Base-by-base conservation (phyloP, 2,113 vertebrate species). In the Plestiodon gilberti region DNA sequence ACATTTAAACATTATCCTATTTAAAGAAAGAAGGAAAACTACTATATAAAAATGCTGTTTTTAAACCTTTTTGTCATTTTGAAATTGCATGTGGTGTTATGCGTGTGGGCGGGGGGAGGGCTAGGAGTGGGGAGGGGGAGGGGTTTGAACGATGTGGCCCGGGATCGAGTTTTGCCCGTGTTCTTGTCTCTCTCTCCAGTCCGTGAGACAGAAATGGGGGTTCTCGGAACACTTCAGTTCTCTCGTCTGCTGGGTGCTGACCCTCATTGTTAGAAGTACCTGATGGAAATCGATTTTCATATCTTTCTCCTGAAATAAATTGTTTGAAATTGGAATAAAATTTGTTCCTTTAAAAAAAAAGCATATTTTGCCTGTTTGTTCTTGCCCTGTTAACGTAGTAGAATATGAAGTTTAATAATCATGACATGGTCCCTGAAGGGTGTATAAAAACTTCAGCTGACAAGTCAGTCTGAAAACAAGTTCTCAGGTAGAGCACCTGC, bases 241-340 rank as follows among this genome's bases (percentile, higher is more conserved):
- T 89, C 93, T 87, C 92, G 81, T 90, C 93, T 90, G 30, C 64
- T 91, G 92, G 93, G 93, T 95, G 92, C 93, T 93, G 90, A 85
- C 93, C 89, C 91, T 89, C 89, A 89, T 87, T 94, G 59, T 86
- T 94, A 89, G 94, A 95, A 94, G 89, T 90, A 92, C 89, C 94
- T 87, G 95, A 94, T 95, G 96, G 95, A 96, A 96, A 93, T 93
- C 69, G 90, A 96, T 95, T 97, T 97, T 97, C 96, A 96, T 97
- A 97, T 95, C 96, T 97, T 97, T 96, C 96, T 97, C 96, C 96
- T 97, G 93, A 96, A 96, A 96, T 96, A 96, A 97, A 96, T 94
- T 97, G 96, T 97, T 97, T 97, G 96, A 96, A 97, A 97, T 97
- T 96, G 95, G 96, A 97, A 97, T 97, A 97, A 96, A 97, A 95